Conservation (phyloP, 1,140 invertebrate genomes). For the Delia radicum region DNA sequence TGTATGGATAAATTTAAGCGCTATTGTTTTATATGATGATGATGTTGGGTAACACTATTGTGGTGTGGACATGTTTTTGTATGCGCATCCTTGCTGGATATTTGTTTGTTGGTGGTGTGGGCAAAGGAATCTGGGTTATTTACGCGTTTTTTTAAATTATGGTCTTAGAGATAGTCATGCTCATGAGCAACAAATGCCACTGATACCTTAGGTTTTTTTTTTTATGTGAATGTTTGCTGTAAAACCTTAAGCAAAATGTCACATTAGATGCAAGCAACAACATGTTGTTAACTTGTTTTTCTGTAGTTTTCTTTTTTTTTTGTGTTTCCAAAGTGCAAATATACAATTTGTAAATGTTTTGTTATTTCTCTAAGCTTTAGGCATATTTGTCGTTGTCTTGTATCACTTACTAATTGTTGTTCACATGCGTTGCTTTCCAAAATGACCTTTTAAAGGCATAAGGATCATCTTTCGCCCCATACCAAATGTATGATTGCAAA, state of each 20-base stretch:
- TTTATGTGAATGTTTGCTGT: background rate
- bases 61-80: no score
- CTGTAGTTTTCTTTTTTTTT: background rate
- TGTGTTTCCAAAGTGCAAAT: background rate
- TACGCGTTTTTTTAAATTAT: constrained; percentile 11
- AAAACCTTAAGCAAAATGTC: constrained; percentile 8
- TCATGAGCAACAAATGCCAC: constrained; percentile 7
- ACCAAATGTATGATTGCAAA: background rate
- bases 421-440: background rate
- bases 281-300: background rate
- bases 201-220: background rate
- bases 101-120: no score
- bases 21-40: constrained; percentile 8
- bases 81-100: no score
- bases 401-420: background rate
- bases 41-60: no score
- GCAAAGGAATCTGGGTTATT: background rate
- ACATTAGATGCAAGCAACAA: background rate
- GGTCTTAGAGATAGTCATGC: background rate
- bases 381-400: background rate
- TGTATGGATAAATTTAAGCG: background rate
- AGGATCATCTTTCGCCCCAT: background rate
- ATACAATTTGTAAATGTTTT: background rate
- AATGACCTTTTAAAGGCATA: background rate
- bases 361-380: background rate